phyloP scores from a whole-genome alignment of 2,888 invertebrate genomes.

The Himalopsyche kuldschensis region DNA sequence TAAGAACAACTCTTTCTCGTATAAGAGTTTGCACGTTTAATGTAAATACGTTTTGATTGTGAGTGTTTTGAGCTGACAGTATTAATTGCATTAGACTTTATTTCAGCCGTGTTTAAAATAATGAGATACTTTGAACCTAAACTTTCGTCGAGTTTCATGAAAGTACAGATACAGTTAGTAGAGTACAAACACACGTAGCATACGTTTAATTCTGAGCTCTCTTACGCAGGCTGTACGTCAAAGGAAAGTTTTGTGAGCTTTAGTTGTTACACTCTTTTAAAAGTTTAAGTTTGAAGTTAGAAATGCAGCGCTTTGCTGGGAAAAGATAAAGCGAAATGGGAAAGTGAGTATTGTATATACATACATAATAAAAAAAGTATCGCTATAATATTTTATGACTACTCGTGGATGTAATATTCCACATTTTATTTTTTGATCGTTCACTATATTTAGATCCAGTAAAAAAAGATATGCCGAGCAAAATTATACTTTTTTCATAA shows the following conservation, averaged over 20 bases:
- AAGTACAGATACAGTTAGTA: background rate
- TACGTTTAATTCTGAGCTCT: conserved; percentile 12
- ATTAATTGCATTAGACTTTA: conserved; percentile 28
- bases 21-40: background rate
- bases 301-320: conserved; percentile 9
- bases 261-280: conserved; percentile 34
- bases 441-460: too few relatives aligned
- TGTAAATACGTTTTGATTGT: background rate
- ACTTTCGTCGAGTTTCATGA: conserved; percentile 11
- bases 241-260: conserved; percentile 34
- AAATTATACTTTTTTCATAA: too few relatives aligned
- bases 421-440: too few relatives aligned
- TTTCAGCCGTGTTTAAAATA: conserved; percentile 35
- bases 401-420: too few relatives aligned
- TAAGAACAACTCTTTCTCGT: background rate
- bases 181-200: background rate
- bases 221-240: conserved; percentile 21
- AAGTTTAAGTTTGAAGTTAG: conserved; percentile 28
- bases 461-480: too few relatives aligned
- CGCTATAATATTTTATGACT: too few relatives aligned
- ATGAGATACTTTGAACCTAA: conserved; percentile 31
- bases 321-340: background rate
- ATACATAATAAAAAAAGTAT: too few relatives aligned
- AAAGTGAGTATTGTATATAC: background rate
- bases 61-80: conserved; percentile 2